Evolutionary conservation across 2,888 invertebrate genomes (phyloP).

Genomic region (Agonopterix alstromeriana): DNA sequence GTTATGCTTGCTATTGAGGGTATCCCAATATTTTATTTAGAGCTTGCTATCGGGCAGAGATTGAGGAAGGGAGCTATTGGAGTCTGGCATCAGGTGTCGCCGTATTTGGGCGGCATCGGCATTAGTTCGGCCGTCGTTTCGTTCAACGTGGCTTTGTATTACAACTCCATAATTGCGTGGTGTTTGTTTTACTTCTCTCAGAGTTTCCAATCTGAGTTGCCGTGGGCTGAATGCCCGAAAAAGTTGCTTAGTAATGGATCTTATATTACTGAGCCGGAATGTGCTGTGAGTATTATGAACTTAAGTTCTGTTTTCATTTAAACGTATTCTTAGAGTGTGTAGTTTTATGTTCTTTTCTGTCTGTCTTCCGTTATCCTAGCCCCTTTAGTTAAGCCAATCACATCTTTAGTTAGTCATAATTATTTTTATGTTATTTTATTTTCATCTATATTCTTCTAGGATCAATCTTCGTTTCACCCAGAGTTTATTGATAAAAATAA

Average conservation of each 20-base stretch:
- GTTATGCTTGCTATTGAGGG: constrained; percentile 96
- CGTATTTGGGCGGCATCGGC: constrained; percentile 92
- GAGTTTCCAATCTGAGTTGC: constrained; percentile 93
- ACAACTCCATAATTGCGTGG: constrained; percentile 99
- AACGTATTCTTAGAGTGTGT: too few species aligned
- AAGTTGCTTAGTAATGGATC: constrained; percentile 87
- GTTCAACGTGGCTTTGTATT: constrained; percentile 97
- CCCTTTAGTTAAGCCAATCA: too few species aligned
- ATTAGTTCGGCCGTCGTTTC: constrained; percentile 97
- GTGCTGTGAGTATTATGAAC: constrained; percentile 79
- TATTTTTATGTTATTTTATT: too few species aligned
- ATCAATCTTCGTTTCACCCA: too few species aligned
- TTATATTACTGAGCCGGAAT: constrained; percentile 87
- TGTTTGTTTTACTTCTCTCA: constrained; percentile 96
- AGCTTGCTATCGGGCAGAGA: constrained; percentile 95
- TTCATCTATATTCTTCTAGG: too few species aligned
- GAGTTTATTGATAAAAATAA: too few species aligned
- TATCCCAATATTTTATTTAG: constrained; percentile 96
- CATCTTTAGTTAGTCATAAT: too few species aligned
- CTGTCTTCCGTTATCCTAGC: too few species aligned
- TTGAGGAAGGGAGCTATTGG: constrained; percentile 95
- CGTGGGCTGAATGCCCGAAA: constrained; percentile 95
- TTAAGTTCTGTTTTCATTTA: neutral
- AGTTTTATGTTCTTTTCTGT: too few species aligned
- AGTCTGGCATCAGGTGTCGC: constrained; percentile 96